Base-by-base conservation (phyloP, 2,888 invertebrate species). In the Mystacides longicornis region DNA sequence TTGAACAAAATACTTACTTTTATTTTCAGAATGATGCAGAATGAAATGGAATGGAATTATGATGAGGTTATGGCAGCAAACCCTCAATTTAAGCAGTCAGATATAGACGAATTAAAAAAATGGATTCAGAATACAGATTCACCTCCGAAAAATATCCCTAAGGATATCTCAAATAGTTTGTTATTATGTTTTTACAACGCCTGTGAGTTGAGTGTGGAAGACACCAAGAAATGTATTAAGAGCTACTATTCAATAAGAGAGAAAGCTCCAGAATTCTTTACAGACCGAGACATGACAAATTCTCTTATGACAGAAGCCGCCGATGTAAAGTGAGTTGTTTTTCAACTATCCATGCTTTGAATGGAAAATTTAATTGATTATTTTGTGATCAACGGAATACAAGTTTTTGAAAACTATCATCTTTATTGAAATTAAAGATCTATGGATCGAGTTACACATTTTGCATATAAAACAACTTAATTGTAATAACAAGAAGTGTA, bases 131-230 rank as follows among this genome's bases (percentile, higher is more conserved):
- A 67, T 60, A 69, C 76, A 63, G 78, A 78, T 62, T 72, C 65
- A 16, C 46, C 19, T 9, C 52, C 51, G 16, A n/a, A n/a, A n/a
- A 42, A 54, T 45, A 72, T 79, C 60, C 78, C 80, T 19, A 73
- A 74, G 64, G 77, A 77, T 67, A 64, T 77, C 59, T 64, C 77
- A 27, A 78, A 81, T 62, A 82, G 84, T 68, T 83, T 84, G 67
- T 71, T 86, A 53, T 75, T 81, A 23, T 67, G 83, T 45, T 86
- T 86, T 65, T 77, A 83, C 62, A 77, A 84, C 64, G 83, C 85
- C 49, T 85, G 85, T 67, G 78, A 81, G 58, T 81, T 77, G 54
- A 73, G 82, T 42, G 64, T 80, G 62, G 80, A 81, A 14, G 76
- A 75, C 51, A 80, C 81, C 1, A 81, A 81, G 65, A 70, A 67